These are phyloP conservation scores for Tangara arthus DNA, from an alignment of 2,797 vertebrate species.

Conservation along the genomic window DNA sequence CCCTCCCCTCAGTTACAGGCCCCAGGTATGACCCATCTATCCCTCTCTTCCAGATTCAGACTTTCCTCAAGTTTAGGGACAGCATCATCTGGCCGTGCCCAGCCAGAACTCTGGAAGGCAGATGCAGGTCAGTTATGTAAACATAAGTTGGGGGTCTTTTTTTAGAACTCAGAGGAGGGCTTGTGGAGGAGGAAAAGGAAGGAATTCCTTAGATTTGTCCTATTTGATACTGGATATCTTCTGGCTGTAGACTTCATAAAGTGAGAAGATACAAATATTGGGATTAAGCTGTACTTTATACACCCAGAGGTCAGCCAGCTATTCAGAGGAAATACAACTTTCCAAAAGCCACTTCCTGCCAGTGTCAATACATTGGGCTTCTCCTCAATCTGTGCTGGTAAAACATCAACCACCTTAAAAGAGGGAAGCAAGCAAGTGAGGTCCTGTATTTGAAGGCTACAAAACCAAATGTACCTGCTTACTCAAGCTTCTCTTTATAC, in stretches of 20 bases:
- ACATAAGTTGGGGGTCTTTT: rapidly evolving
- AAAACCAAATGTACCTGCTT: not conserved
- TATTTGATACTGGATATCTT: not conserved
- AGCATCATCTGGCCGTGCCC: not conserved
- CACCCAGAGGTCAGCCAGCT: not conserved
- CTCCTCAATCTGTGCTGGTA: not conserved
- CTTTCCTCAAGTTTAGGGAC: not conserved
- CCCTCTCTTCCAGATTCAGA: not conserved
- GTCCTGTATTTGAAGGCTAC: not conserved
- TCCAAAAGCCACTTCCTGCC: not conserved
- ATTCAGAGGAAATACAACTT: not conserved
- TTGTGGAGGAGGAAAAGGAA: not conserved
- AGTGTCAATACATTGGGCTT: rapidly evolving
- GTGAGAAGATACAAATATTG: not conserved
- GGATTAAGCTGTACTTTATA: not conserved
- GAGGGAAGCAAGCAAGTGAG: rapidly evolving
- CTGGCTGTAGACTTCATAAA: not conserved
- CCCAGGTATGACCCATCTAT: not conserved
- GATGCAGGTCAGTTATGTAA: not conserved
- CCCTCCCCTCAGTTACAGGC: rapidly evolving
- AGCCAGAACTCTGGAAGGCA: not conserved
- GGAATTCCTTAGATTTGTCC: not conserved
- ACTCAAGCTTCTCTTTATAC: not conserved
- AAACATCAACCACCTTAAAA: not conserved
- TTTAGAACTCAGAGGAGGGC: not conserved